Evolutionary conservation across 2,888 invertebrate species (phyloP).

Genomic region (Amphiduros pacificus): DNA sequence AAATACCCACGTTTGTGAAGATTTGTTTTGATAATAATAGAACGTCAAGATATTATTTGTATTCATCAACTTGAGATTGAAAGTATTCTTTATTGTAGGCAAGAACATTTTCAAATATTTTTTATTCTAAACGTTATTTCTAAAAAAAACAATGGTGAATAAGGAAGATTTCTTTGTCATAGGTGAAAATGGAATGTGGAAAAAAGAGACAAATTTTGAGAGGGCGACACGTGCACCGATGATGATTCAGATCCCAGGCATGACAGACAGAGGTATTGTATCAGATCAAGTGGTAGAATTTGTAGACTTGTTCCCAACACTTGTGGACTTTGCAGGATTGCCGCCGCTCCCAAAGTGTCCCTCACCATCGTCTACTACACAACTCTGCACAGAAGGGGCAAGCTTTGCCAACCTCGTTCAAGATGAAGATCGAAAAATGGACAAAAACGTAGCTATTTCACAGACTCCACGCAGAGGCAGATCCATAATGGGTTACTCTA

Average conservation of each 20-base stretch:
- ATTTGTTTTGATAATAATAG: too few relatives aligned
- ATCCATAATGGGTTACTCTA: conserved; percentile 35
- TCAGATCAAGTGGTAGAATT: conserved; percentile 13
- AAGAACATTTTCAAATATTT: too few relatives aligned
- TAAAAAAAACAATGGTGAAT: too few relatives aligned
- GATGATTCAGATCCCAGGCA: conserved; percentile 18
- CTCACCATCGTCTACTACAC: conserved; percentile 11
- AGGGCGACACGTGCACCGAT: conserved; percentile 19
- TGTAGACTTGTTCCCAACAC: conserved; percentile 24
- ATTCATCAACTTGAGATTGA: too few relatives aligned
- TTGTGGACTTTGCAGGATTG: conserved; percentile 21
- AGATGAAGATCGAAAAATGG: conserved; percentile 17
- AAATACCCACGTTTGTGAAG: too few relatives aligned
- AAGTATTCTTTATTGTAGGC: too few relatives aligned
- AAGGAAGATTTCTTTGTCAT: too few relatives aligned
- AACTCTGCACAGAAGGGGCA: conserved; percentile 35
- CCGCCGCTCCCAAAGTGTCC: conserved; percentile 9
- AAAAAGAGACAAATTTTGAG: conserved; percentile 24
- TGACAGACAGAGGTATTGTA: conserved; percentile 2
- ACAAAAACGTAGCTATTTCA: conserved; percentile 32
- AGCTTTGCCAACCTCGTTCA: conserved; percentile 33
- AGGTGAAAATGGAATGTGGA: conserved; percentile 27
- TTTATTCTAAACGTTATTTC: too few relatives aligned
- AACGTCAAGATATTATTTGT: too few relatives aligned
- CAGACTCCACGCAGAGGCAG: conserved; percentile 19